Conservation (phyloP, 2,797 vertebrate genomes). For the Syngnathus rostellatus region DNA sequence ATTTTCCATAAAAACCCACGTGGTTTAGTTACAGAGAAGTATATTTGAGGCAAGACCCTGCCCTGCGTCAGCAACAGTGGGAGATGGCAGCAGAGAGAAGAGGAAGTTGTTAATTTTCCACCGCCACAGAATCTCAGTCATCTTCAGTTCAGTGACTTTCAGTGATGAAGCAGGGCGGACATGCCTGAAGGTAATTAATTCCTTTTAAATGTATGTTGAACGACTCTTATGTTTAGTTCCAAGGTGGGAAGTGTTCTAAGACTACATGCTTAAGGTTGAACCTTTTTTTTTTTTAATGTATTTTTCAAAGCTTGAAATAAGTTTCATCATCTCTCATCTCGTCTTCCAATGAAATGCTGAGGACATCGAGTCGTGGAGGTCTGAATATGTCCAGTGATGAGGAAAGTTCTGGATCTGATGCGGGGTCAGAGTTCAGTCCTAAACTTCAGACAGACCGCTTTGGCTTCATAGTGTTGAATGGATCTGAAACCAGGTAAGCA, state of each 20-base stretch:
- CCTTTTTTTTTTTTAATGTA: not conserved
- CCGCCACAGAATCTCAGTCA: constrained; percentile 17
- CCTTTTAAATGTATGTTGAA: not conserved
- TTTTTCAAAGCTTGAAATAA: not conserved
- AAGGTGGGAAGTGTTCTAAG: constrained; percentile 6
- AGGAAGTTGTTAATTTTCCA: constrained; percentile 45
- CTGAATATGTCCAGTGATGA: constrained; percentile 45
- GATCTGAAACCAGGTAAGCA: constrained; percentile 63
- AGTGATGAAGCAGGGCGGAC: constrained; percentile 25
- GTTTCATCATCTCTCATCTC: not conserved
- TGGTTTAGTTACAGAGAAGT: not conserved
- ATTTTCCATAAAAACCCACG: not conserved
- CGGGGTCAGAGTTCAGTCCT: constrained; percentile 43
- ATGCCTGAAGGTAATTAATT: constrained; percentile 51
- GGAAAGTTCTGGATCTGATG: constrained; percentile 54
- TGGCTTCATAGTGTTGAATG: constrained; percentile 70
- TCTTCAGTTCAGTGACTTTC: constrained; percentile 15
- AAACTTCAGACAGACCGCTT: constrained; percentile 71
- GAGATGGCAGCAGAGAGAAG: constrained; percentile 11
- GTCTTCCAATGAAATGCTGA: constrained; percentile 49
- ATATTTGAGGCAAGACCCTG: not conserved
- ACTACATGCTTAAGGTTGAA: not conserved
- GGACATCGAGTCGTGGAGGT: constrained; percentile 29
- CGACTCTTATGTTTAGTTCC: constrained; percentile 3
- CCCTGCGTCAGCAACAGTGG: not conserved